A percentile compares a stretch with the other conserved stretches of the same genome.
Conservation (phyloP, 2,888 invertebrate genomes). For the Mythimna pallens region DNA sequence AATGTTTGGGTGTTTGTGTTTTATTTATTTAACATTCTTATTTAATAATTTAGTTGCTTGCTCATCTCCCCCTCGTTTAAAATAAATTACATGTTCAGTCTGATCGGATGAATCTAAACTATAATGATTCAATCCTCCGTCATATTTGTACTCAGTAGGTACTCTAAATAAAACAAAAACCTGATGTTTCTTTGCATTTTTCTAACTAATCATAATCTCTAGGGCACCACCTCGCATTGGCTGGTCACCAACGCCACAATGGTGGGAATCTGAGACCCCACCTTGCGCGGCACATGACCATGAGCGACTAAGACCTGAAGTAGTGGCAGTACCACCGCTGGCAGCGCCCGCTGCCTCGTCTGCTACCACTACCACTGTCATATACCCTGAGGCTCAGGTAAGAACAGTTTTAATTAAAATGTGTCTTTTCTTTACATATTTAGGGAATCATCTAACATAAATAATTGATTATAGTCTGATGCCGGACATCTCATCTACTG, state of each 20-base stretch:
- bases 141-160: background rate
- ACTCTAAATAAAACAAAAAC: background rate
- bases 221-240: constrained; percentile 85
- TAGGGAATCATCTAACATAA: background rate
- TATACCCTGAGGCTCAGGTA: constrained; percentile 98
- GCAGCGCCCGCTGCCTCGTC: constrained; percentile 97
- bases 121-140: background rate
- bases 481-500: background rate
- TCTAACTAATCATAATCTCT: constrained; percentile 23
- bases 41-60: background rate
- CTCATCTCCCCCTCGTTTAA: background rate
- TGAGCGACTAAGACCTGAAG: constrained; percentile 95
- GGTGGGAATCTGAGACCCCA: constrained; percentile 90
- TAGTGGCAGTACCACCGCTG: constrained; percentile 97
- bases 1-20: constrained; percentile 31
- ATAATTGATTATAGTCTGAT: too few relatives aligned
- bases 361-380: constrained; percentile 95
- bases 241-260: constrained; percentile 89
- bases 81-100: background rate
- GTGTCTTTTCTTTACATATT: background rate
- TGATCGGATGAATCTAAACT: background rate
- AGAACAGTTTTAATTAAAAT: background rate
- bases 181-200: background rate
- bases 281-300: constrained; percentile 96
- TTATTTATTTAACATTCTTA: constrained; percentile 21